Evolutionary conservation across 2,888 invertebrate genomes (phyloP).

Genomic region (Dicyrtomina minuta): DNA sequence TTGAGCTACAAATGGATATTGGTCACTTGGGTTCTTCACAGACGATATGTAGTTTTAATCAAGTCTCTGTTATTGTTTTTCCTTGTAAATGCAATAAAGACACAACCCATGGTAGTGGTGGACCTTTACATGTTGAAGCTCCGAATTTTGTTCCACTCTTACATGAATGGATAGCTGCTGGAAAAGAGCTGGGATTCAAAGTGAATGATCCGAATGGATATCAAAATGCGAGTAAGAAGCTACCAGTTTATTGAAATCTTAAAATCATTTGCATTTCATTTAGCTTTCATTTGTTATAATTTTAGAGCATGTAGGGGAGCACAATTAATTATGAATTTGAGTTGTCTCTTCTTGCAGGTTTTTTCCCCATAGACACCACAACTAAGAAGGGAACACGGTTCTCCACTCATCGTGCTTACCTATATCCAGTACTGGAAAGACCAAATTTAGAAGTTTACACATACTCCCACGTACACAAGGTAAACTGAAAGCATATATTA

Average conservation of each 20-base stretch:
- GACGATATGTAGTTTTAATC: neutral
- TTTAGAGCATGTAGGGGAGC: too few species aligned
- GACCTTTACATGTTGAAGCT: conserved; percentile 2
- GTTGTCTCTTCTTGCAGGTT: too few species aligned
- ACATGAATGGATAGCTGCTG: conserved; percentile 42
- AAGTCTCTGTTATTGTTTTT: neutral
- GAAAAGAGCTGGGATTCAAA: conserved; percentile 41
- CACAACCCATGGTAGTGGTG: neutral
- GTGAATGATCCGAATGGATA: conserved; percentile 43
- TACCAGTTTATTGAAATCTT: neutral
- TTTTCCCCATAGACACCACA: conserved; percentile 41
- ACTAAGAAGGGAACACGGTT: conserved; percentile 43
- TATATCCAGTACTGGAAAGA: conserved; percentile 17
- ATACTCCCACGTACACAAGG: conserved; percentile 45
- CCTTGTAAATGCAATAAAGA: neutral
- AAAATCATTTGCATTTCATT: too few species aligned
- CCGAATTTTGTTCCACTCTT: conserved; percentile 3
- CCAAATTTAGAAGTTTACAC: conserved; percentile 44
- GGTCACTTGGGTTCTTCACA: too few species aligned
- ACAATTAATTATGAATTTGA: too few species aligned
- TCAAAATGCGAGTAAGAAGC: conserved; percentile 37
- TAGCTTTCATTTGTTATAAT: too few species aligned
- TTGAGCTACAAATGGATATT: too few species aligned
- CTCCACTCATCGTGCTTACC: conserved; percentile 30
- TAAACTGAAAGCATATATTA: conserved; percentile 5